Conservation (phyloP, 92 coral and sea anemone species). For the Bergia puertoricense region DNA sequence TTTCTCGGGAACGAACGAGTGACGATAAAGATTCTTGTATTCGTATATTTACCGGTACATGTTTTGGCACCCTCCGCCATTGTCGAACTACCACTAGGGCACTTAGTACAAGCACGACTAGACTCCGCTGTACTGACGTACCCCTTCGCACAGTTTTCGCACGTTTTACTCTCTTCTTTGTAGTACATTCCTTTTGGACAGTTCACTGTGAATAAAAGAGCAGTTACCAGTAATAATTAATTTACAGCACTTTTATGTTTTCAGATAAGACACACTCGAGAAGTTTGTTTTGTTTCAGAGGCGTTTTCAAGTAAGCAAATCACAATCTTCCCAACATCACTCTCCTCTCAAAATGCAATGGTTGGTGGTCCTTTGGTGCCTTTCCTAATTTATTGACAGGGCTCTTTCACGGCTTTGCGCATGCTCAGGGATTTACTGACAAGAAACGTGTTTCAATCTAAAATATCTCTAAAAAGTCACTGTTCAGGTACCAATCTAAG, state of each 20-base stretch:
- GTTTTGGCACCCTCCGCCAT: constrained; percentile 13
- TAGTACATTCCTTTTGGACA: constrained; percentile 37
- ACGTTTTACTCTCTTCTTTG: background rate
- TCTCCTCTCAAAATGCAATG: too few species aligned
- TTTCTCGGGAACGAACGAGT: background rate
- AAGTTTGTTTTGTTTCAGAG: background rate
- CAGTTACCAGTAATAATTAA: background rate
- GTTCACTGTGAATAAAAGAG: constrained; percentile 4
- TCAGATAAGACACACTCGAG: too few species aligned
- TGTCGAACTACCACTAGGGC: constrained; percentile 30
- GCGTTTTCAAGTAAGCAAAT: too few species aligned
- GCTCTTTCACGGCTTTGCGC: too few species aligned
- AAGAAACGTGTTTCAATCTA: too few species aligned
- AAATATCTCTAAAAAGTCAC: too few species aligned
- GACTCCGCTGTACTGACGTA: constrained; percentile 23
- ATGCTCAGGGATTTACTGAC: too few species aligned
- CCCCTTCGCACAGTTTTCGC: constrained; percentile 8
- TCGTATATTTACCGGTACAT: constrained; percentile 5
- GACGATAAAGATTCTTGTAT: background rate
- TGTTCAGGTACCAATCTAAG: too few species aligned
- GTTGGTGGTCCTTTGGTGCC: too few species aligned
- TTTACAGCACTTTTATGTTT: background rate
- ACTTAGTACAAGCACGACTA: constrained; percentile 3
- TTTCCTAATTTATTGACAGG: too few species aligned
- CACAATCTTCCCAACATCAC: too few species aligned